phyloP scores from a whole-genome alignment of 2,888 invertebrate genomes.

The Palloptera scutellata region DNA sequence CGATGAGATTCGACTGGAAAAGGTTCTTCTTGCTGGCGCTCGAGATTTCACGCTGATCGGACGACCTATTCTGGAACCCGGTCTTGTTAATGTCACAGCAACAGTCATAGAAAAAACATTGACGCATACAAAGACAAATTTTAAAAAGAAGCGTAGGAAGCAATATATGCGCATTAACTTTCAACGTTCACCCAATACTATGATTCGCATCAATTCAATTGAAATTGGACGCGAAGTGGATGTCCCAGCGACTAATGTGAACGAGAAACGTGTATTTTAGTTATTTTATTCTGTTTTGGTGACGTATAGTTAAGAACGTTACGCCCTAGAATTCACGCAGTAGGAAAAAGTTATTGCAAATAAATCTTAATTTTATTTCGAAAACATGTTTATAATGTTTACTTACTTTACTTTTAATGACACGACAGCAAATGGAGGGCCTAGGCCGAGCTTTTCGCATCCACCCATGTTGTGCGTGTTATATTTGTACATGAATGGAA shows the following conservation, averaged over 20 bases:
- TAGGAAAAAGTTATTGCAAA: too few species aligned
- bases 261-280: conserved; percentile 40
- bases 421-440: too few species aligned
- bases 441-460: too few species aligned
- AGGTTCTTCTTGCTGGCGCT: conserved; percentile 81
- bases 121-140: conserved; percentile 80
- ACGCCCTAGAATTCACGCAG: too few species aligned
- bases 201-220: conserved; percentile 79
- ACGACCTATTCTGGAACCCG: conserved; percentile 77
- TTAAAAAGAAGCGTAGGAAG: conserved; percentile 79
- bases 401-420: too few species aligned
- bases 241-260: conserved; percentile 24
- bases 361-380: too few species aligned
- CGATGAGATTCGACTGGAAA: conserved; percentile 81
- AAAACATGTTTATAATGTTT: too few species aligned
- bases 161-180: conserved; percentile 80
- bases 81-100: conserved; percentile 78
- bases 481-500: too few species aligned
- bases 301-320: background rate
- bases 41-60: conserved; percentile 85
- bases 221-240: conserved; percentile 67
- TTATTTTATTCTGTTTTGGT: background rate
- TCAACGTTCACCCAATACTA: conserved; percentile 74
- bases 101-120: conserved; percentile 85
- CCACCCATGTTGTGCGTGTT: too few species aligned